A percentile compares a stretch with the other conserved stretches of the same genome.
These are phyloP conservation scores for Silurus aristotelis DNA, from an alignment of 2,797 vertebrate genomes.

Conservation along the genomic window DNA sequence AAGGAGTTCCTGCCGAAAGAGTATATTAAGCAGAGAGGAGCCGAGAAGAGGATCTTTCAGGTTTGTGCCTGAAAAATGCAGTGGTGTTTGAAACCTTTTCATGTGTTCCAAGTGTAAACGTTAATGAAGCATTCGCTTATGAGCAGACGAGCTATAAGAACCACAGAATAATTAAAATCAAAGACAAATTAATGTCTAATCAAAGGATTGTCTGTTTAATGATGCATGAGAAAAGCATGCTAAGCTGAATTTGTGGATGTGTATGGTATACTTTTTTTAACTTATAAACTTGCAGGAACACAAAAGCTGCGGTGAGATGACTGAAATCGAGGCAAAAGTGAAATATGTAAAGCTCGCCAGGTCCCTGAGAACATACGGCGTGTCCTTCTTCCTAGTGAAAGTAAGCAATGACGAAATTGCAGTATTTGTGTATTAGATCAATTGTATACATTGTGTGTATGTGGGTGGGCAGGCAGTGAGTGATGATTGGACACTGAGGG, in stretches of 20 bases:
- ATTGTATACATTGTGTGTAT: not conserved
- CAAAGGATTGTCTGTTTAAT: slow-evolving; percentile 35
- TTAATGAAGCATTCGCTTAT: slow-evolving; percentile 17
- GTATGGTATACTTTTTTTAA: not conserved
- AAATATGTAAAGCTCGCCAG: slow-evolving; percentile 96
- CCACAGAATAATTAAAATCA: slow-evolving; percentile 22
- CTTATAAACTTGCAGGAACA: slow-evolving; percentile 80
- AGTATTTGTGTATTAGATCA: not conserved
- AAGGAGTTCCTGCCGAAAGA: slow-evolving; percentile 99
- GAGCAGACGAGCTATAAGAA: not conserved
- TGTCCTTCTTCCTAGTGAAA: slow-evolving; percentile 98
- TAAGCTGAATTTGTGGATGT: not conserved
- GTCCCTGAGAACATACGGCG: slow-evolving; percentile 91
- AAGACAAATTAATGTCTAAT: slow-evolving; percentile 30
- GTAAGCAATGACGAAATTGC: slow-evolving; percentile 66
- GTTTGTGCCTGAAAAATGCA: slow-evolving; percentile 73
- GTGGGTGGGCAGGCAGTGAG: not conserved
- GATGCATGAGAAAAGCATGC: slow-evolving; percentile 12
- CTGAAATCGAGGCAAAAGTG: slow-evolving; percentile 96
- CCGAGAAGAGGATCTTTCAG: slow-evolving; percentile 98
- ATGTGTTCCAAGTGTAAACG: not conserved
- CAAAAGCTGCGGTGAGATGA: slow-evolving; percentile 95
- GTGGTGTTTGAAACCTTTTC: not conserved
- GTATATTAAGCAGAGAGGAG: slow-evolving; percentile 95
- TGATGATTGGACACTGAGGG: not conserved